Evolutionary conservation across 2,113 vertebrate species (phyloP), one percentile per base, ranked within the genome.

Genomic region (Talpa occidentalis): DNA sequence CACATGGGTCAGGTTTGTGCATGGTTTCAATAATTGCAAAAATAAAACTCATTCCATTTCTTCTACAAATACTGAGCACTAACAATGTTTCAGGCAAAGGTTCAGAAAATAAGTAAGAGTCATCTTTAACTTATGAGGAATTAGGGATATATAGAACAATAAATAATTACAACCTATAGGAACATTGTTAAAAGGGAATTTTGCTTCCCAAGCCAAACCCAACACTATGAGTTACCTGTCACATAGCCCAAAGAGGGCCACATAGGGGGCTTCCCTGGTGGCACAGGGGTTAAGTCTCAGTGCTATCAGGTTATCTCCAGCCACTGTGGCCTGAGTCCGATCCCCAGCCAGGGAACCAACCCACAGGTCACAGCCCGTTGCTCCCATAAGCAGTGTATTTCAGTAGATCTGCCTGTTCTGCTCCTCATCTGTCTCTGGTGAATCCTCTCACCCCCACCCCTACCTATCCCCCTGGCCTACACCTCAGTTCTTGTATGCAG

Each of bases 151-250:
- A 74, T 32, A 67, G 84, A 77, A 69, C 69, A 88, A 73, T 17
- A 96, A 5, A 35, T 79, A 95, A 92, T 78, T 86, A 82, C 40
- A 60, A 19, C 88, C 90, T 88, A 88, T 40, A 94, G 26, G 14
- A 24, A 77, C 56, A 52, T 44, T 92, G n/a, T 49, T 76, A 66
- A 90, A 37, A 90, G n/a, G 44, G n/a, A 59, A 21, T 70, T 88
- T 86, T 87, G 32, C 60, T 78, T 47, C 28, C 67, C 32, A 92
- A 87, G n/a, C 76, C 59, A 79, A 92, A 85, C 40, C 21, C 52
- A 88, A 59, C 42, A 74, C 60, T 77, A 6, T 32, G 10, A 12
- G 1, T 77, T 64, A 67, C n/a, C 60, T 80, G 44, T 76, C 67
- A 91, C 10, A 77, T 0, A 59, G 24, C 14, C 26, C 42, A 22